phyloP scores from a whole-genome alignment of 2,888 invertebrate genomes.

The Girardia tigrina region DNA sequence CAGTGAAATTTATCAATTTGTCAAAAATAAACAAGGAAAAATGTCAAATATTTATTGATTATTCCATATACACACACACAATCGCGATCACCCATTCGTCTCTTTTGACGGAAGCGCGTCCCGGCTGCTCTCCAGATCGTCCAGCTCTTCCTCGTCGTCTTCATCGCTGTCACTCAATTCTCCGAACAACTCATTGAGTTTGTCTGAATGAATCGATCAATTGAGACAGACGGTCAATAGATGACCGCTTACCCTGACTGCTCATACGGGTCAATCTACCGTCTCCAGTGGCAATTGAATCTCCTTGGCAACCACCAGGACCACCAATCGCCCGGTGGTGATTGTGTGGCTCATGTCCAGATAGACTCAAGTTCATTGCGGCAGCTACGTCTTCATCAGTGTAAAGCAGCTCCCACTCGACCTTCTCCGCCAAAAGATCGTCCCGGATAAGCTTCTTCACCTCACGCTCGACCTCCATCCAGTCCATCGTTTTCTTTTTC shows the following conservation, averaged over 20 bases:
- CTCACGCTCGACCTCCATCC: constrained; percentile 15
- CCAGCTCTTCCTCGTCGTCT: neutral
- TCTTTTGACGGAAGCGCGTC: neutral
- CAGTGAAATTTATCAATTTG: too few relatives aligned
- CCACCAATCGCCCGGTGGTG: too few relatives aligned
- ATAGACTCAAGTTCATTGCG: neutral
- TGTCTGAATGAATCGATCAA: neutral
- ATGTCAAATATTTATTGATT: too few relatives aligned
- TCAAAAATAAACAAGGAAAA: too few relatives aligned
- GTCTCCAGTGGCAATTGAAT: neutral
- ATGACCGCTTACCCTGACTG: neutral
- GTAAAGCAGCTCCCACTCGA: constrained; percentile 15
- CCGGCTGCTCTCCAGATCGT: neutral
- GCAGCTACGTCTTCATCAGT: neutral
- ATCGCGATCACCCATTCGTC: too few relatives aligned
- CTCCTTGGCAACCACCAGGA: too few relatives aligned
- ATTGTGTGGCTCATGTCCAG: neutral
- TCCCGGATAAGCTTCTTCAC: constrained; percentile 17
- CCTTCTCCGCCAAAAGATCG: constrained; percentile 5
- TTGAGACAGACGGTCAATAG: too few relatives aligned
- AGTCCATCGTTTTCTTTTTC: constrained; percentile 60
- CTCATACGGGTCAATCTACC: neutral
- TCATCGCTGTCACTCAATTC: neutral
- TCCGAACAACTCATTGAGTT: constrained; percentile 1
- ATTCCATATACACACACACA: too few relatives aligned